Base-by-base conservation (phyloP, 2,888 invertebrate species). In the Archips xylosteana region DNA sequence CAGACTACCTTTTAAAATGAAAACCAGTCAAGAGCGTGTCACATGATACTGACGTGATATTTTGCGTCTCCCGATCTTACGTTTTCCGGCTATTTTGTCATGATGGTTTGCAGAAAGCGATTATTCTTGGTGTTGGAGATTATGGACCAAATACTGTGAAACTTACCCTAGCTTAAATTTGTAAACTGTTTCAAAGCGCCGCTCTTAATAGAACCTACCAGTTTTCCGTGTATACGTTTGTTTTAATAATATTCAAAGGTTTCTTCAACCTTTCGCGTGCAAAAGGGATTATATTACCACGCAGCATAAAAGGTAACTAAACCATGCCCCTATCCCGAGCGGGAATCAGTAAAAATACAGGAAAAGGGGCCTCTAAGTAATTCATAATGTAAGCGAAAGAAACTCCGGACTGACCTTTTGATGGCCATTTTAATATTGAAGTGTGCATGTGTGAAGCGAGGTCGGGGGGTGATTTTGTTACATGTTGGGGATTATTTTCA, bases 371-470 rank as follows among this genome's bases (percentile, higher is more conserved):
- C 69, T 62, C 62, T 75, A 65, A 76, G 71, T 77, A 78, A 78
- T 78, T 78, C 76, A 78, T 75, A 76, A 70, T 75, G 72, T 49
- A 74, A 62, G 73, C 70, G 63, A 49, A 75, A 72, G 76, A 73
- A 75, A 72, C 70, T 72, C 60, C 67, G 57, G 71, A 57, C 75
- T 72, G 74, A 76, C 72, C 78, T 76, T 78, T 78, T 78, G 78
- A 78, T 76, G 70, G 72, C 70, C 62, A 36, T 76, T 77, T 77
- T 76, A 78, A 78, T 77, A 78, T 78, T 78, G 66, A 70, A 73
- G 61, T 39, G 62, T 42, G 39, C 66, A 71, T 67, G 71, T 68
- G 63, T 62, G 62, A 66, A 65, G 32, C 13, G 51, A n/a, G 61
- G 54, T 1, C 54, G 10, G 2, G 9, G 45, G 47, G 13, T 12